Conservation (phyloP, 2,113 vertebrate genomes). For the Pomatostomus ruficeps region DNA sequence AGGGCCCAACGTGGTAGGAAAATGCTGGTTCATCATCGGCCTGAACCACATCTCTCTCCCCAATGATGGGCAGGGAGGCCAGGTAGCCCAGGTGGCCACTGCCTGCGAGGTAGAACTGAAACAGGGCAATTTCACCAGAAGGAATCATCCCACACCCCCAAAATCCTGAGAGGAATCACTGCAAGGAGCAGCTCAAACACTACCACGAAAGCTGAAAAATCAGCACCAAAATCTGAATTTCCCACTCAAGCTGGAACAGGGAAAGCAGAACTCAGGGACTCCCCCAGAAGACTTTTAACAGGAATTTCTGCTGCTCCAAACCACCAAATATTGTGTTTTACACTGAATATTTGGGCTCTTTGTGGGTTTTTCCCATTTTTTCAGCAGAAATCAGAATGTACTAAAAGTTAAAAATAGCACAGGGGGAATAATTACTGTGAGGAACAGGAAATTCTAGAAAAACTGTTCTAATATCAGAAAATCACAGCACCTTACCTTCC, state of each 20-base stretch:
- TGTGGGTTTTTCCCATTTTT: fast-evolving
- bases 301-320: background rate
- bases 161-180: too few relatives aligned
- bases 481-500: constrained; percentile 74
- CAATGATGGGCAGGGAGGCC: constrained; percentile 75
- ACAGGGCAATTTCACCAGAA: too few relatives aligned
- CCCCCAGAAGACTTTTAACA: background rate
- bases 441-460: background rate
- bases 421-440: background rate
- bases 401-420: background rate
- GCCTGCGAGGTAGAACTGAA: constrained; percentile 74
- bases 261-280: background rate
- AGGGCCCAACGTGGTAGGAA: constrained; percentile 76
- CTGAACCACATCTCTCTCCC: constrained; percentile 75
- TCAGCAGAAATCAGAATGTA: background rate
- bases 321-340: too few relatives aligned
- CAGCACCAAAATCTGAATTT: background rate
- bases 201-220: too few relatives aligned
- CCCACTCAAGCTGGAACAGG: background rate
- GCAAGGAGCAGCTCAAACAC: background rate
- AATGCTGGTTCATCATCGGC: constrained; percentile 76
- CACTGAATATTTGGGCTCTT: background rate
- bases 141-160: too few relatives aligned
- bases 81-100: constrained; percentile 62
- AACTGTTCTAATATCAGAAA: background rate